phyloP scores from a whole-genome alignment of 1,140 invertebrate species.

The Wasmannia auropunctata region DNA sequence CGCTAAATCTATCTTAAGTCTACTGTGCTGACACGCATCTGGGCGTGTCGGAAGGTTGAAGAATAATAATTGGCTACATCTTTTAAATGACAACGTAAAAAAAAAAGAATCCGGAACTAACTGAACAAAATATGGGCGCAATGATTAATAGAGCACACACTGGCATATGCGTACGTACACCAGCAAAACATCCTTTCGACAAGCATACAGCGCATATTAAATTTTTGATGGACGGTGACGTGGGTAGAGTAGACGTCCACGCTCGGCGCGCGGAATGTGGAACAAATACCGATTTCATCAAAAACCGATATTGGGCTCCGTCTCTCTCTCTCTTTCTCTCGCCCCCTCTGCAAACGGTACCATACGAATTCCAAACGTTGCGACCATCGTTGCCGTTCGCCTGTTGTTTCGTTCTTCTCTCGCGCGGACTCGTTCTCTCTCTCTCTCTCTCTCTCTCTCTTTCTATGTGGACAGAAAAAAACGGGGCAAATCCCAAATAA shows the following conservation, averaged over 20 bases:
- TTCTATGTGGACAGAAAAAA: slow-evolving; percentile 30
- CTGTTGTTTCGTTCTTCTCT: slow-evolving; percentile 65
- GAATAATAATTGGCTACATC: background rate
- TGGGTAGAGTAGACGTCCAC: slow-evolving; percentile 18
- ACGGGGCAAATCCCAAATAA: background rate
- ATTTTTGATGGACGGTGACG: slow-evolving; percentile 64
- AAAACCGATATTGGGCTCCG: slow-evolving; percentile 70
- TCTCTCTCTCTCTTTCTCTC: background rate
- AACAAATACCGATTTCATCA: slow-evolving; percentile 79
- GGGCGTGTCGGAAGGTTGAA: background rate
- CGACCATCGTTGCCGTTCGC: slow-evolving; percentile 24
- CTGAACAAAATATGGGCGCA: background rate
- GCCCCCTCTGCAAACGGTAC: background rate
- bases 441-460: too few relatives aligned
- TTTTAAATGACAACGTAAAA: background rate
- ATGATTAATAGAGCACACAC: slow-evolving; percentile 42
- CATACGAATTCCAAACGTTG: slow-evolving; percentile 54
- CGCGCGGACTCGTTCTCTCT: too few relatives aligned
- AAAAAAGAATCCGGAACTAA: background rate
- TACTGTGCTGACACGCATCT: background rate
- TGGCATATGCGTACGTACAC: background rate
- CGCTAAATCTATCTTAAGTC: background rate
- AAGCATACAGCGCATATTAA: slow-evolving; percentile 66
- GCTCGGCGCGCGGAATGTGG: slow-evolving; percentile 75
- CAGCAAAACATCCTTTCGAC: slow-evolving; percentile 45